Percentiles rank a stretch among this genome's conserved stretches.
Conservation (phyloP, 2,113 vertebrate species). For the Seriola quinqueradiata region DNA sequence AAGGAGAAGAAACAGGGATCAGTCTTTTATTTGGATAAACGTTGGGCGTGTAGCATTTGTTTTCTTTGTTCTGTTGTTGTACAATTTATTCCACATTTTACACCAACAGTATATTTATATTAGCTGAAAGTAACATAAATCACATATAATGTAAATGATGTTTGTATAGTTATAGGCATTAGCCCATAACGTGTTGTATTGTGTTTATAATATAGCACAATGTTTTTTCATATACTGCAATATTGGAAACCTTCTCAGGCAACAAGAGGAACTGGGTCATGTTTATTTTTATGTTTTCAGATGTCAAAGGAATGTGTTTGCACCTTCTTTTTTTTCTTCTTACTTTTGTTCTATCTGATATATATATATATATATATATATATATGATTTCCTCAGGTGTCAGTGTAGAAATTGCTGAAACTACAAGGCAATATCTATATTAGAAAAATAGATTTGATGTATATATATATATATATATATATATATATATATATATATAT, state of each 20-base stretch:
- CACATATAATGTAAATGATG: too few species aligned
- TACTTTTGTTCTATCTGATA: not conserved
- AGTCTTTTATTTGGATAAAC: not conserved
- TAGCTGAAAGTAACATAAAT: too few species aligned
- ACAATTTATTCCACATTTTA: too few species aligned
- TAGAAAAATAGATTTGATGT: not conserved
- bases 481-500: not conserved
- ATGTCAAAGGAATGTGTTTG: slow-evolving; percentile 24
- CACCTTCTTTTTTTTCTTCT: slow-evolving; percentile 3
- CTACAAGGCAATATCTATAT: slow-evolving; percentile 6
- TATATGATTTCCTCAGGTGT: slow-evolving; percentile 18
- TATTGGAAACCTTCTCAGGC: slow-evolving; percentile 20
- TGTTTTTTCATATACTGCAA: slow-evolving; percentile 12
- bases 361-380: too few species aligned
- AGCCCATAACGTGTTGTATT: not conserved
- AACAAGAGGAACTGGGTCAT: slow-evolving; percentile 53
- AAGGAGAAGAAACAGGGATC: too few species aligned
- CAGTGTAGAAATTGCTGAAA: slow-evolving; percentile 22
- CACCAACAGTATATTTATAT: too few species aligned
- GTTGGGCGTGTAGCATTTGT: not conserved
- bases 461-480: not conserved
- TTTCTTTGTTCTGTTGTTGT: not conserved
- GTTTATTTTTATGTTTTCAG: slow-evolving; percentile 34
- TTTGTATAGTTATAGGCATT: too few species aligned
- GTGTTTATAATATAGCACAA: not conserved